Base-by-base conservation (phyloP, 2,888 invertebrate genomes). In the Thereva unica region DNA sequence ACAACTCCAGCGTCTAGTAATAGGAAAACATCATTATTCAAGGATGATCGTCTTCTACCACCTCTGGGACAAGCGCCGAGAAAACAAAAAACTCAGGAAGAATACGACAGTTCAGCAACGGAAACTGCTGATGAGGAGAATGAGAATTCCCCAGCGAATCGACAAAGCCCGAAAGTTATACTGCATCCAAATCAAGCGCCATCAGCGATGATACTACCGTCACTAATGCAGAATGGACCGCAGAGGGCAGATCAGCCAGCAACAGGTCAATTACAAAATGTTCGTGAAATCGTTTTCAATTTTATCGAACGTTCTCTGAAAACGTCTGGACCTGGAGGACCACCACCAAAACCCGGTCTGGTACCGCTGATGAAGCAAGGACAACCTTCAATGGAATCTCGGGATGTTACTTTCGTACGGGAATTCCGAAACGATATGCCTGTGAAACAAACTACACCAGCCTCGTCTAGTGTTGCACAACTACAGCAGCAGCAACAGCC, bases 101-200 rank as follows among this genome's bases (percentile, higher is more conserved):
- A 89, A 76, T 89, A 89, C 76, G 85, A 86, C 80, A 88, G 88
- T 37, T 88, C 88, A n/a, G 89, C 89, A 6, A 89, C 89, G 56
- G 91, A 91, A 83, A 95, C 94, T 71, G 95, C 95, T 56, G 95
- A 95, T 78, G 95, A 95, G 82, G 93, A 87, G 79, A 86, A 84
- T 71, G 87, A 87, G 67, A 83, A 86, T 61, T 81, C 81, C 61
- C 86, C 86, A 9, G 83, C 82, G 47, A 83, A 84, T 82, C 84
- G 85, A 74, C 85, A 81, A 75, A 73, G 78, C 82, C 83, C 75
- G 78, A 83, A 79, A 76, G 80, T 78, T 7, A 76, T 79, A 44
- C 74, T 79, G 72, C 74, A 77, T 80, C 70, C 67, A 9, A 70
- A 75, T 68, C 72, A 74, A 52, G 59, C 69, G 2, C 35, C 49